phyloP scores from a whole-genome alignment of 2,797 vertebrate genomes.

The Mormyrus proboscirostris region DNA sequence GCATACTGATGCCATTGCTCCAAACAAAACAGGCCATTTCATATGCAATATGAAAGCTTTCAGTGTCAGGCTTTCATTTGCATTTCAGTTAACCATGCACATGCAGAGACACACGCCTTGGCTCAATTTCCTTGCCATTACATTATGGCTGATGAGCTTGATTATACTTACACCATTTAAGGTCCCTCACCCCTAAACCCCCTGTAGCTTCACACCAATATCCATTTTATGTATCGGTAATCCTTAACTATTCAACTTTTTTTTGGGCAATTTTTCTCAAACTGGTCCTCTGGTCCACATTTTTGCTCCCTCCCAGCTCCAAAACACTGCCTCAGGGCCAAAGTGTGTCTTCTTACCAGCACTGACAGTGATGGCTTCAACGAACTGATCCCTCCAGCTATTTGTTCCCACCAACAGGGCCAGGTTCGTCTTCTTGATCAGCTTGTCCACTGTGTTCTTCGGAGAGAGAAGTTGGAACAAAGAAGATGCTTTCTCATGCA shows the following conservation, averaged over 20 bases:
- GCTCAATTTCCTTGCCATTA: neutral
- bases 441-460: constrained; percentile 91
- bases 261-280: neutral
- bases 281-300: neutral
- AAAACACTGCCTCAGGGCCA: neutral
- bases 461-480: constrained; percentile 20
- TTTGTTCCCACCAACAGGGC: constrained; percentile 90
- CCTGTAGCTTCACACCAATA: neutral
- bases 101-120: neutral
- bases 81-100: neutral
- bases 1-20: neutral
- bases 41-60: neutral
- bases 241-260: neutral
- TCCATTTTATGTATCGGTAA: neutral
- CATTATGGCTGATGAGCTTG: neutral
- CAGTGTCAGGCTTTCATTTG: neutral
- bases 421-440: constrained; percentile 96
- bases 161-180: neutral
- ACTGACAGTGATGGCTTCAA: constrained; percentile 88
- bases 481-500: neutral
- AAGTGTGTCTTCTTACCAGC: constrained; percentile 65
- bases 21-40: neutral
- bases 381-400: constrained; percentile 94
- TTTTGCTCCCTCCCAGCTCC: neutral
- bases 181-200: neutral